phyloP scores from a whole-genome alignment of 2,113 vertebrate genomes.

The Pterocles orientalis region DNA sequence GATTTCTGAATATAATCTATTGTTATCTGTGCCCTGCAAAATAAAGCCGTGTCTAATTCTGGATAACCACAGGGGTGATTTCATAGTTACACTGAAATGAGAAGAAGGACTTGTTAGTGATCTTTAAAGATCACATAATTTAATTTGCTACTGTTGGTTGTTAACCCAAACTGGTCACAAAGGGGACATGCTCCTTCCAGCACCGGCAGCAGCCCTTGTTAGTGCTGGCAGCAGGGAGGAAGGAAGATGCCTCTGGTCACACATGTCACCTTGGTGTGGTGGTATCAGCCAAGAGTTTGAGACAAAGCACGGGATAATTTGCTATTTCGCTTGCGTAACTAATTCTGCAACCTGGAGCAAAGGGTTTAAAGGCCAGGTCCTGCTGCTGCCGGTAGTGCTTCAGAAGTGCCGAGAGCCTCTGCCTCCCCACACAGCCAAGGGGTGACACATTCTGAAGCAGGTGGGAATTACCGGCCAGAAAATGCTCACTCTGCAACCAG shows the following conservation, averaged over 20 bases:
- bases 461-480: not conserved
- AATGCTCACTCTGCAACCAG: not conserved
- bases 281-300: not conserved
- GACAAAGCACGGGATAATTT: not conserved
- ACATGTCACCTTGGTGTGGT: not conserved
- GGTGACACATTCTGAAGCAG: not conserved
- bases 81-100: not conserved
- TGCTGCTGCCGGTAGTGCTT: not conserved
- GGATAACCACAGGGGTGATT: not conserved
- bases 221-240: not conserved
- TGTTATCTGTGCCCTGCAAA: constrained; percentile 12
- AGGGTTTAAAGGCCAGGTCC: not conserved
- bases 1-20: not conserved
- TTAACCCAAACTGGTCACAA: not conserved
- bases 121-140: not conserved
- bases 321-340: not conserved
- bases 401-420: not conserved
- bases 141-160: not conserved
- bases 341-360: not conserved
- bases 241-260: not conserved
- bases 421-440: accelerated
- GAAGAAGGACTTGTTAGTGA: not conserved
- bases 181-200: not conserved
- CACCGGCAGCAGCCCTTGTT: not conserved
- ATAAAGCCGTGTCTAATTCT: not conserved